A percentile compares a stretch with the other conserved stretches of the same genome.
Evolutionary conservation across 2,113 vertebrate genomes (phyloP).

Genomic region (Gallinago media): DNA sequence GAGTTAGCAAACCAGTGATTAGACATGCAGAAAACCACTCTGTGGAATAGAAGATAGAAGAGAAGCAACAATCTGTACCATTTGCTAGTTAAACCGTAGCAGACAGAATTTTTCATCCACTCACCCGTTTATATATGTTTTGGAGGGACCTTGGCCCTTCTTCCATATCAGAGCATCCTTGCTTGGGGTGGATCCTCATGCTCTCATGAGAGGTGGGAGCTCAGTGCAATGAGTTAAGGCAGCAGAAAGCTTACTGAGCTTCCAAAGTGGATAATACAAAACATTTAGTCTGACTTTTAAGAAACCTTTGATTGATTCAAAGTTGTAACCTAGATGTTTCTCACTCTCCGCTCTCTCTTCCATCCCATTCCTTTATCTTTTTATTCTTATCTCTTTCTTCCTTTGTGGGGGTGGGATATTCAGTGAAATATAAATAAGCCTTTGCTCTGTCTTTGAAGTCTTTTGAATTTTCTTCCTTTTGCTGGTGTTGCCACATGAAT

Average conservation of each 20-base stretch:
- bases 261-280: background rate
- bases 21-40: background rate
- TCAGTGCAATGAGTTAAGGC: background rate
- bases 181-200: background rate
- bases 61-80: background rate
- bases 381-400: background rate
- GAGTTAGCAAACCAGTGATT: background rate
- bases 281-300: background rate
- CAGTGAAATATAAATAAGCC: slow-evolving; percentile 31
- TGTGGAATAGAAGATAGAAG: background rate
- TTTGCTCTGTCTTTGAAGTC: slow-evolving; percentile 9
- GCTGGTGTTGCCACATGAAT: slow-evolving; percentile 1
- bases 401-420: background rate
- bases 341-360: background rate
- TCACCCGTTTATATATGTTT: background rate
- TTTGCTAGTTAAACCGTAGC: background rate
- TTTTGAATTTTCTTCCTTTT: slow-evolving; percentile 19
- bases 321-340: background rate
- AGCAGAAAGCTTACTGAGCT: background rate
- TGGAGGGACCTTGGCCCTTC: background rate
- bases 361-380: background rate
- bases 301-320: background rate
- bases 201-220: background rate
- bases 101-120: background rate
- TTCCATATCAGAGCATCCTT: background rate